Conservation (phyloP, 2,888 invertebrate genomes). For the Lacanobia oleracea region DNA sequence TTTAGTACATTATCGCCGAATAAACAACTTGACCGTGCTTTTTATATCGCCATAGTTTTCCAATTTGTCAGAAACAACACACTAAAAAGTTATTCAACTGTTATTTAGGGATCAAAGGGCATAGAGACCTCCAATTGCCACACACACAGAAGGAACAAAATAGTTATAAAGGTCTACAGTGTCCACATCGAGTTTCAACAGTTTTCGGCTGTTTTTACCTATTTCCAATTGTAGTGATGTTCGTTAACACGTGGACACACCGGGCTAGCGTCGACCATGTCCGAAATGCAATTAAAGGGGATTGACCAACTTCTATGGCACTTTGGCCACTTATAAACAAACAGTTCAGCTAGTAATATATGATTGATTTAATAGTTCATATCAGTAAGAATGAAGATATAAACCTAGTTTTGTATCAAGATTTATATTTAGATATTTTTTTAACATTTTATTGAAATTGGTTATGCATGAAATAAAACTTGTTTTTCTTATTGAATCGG, state of each 20-base stretch:
- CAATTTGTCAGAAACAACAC: conserved; percentile 16
- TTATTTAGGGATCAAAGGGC: conserved; percentile 50
- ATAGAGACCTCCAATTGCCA: conserved; percentile 9
- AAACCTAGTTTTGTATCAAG: too few relatives aligned
- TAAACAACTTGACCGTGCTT: background rate
- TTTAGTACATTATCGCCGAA: too few relatives aligned
- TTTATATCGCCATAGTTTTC: conserved; percentile 16
- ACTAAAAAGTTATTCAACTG: conserved; percentile 38
- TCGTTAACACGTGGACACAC: background rate
- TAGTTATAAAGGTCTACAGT: background rate
- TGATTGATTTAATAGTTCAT: too few relatives aligned
- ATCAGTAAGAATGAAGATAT: too few relatives aligned
- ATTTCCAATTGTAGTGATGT: conserved; percentile 10
- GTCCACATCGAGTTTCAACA: conserved; percentile 4
- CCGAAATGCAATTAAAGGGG: background rate
- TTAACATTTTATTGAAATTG: too few relatives aligned
- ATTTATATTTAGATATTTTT: too few relatives aligned
- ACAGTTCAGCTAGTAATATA: too few relatives aligned
- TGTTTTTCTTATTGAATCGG: too few relatives aligned
- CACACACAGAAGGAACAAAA: conserved; percentile 8
- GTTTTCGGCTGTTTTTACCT: background rate
- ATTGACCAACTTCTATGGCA: too few relatives aligned
- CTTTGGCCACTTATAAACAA: too few relatives aligned
- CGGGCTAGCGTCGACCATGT: background rate
- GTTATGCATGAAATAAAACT: too few relatives aligned